Base-by-base conservation (phyloP, 2,797 vertebrate genomes). In the Spea hammondii region DNA sequence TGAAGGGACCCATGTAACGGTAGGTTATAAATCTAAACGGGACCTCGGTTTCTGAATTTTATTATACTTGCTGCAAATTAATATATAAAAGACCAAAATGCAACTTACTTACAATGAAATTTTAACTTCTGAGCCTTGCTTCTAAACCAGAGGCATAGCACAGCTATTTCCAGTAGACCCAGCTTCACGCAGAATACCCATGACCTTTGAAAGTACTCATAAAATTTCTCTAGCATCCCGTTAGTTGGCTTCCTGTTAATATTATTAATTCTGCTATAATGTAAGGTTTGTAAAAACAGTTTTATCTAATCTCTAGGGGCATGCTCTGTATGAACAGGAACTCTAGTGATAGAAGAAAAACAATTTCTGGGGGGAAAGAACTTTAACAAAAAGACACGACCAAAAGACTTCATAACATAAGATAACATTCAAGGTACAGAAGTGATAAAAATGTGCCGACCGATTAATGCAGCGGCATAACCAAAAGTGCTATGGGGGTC, bases 231-330 rank as follows among this genome's bases (percentile, higher is more conserved):
- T 47, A n/a, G 32, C 13, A 45, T 46, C 70, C 54, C 53, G 14
- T 54, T 72, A n/a, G 44, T 13, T 59, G 32, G 68, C 68, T 70
- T 70, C 68, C 68, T 70, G 68, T 32, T 70, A 70, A 50, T 67
- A n/a, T 86, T 50, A 55, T 83, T 83, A 68, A 60, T 76, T 54
- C 51, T 57, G 65, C 32, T 60, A 59, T 65, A 67, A 69, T 48
- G 46, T 57, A 12, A 12, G 65, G 11, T 53, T 76, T 57, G 65
- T 55, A 49, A 55, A 76, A 76, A 68, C 74, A 76, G 65, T 48
- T 68, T 68, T 57, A 76, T 76, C 55, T 72, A 8, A 11, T 47
- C 70, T 54, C 32, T n/a, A 14, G 70, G 17, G 54, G 9, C 53
- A 2, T 11, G 8, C 59, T 62, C n/a, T 47, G 12, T 55, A 47